Conservation (phyloP, 30 jellyfish, hydroid and myxozoan genomes). For the Phacellophora camtschatica region DNA sequence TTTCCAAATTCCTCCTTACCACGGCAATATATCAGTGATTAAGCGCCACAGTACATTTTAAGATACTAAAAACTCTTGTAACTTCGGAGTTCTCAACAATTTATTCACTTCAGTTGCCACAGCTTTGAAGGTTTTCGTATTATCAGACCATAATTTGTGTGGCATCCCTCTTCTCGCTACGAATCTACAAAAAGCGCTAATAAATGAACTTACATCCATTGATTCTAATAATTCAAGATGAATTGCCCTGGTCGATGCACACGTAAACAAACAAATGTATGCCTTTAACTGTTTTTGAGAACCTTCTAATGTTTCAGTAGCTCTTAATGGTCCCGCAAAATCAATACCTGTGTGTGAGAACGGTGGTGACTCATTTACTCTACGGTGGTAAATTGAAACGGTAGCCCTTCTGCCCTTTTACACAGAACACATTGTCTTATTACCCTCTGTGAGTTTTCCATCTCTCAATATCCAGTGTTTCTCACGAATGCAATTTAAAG, state of each 20-base stretch:
- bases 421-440: slow-evolving; percentile 32
- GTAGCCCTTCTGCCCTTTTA: slow-evolving; percentile 38
- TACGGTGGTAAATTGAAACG: slow-evolving; percentile 2
- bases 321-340: slow-evolving; percentile 29
- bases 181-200: slow-evolving; percentile 39
- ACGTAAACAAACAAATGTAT: slow-evolving; percentile 38
- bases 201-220: slow-evolving; percentile 1
- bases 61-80: not conserved
- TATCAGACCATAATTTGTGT: not conserved
- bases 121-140: slow-evolving; percentile 45
- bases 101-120: slow-evolving; percentile 20
- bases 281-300: not conserved
- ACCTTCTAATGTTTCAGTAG: not conserved
- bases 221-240: slow-evolving; percentile 36
- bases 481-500: not conserved
- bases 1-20: slow-evolving; percentile 59
- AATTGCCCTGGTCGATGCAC: slow-evolving; percentile 44
- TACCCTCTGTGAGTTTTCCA: slow-evolving; percentile 20
- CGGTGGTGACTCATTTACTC: slow-evolving; percentile 44
- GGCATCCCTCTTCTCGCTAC: slow-evolving; percentile 47
- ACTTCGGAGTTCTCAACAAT: not conserved
- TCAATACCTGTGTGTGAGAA: slow-evolving; percentile 17
- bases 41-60: slow-evolving; percentile 20
- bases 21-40: slow-evolving; percentile 1
- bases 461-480: slow-evolving; percentile 35